Evolutionary conservation across 2,113 vertebrate species (phyloP).

Genomic region (Canis aureus): DNA sequence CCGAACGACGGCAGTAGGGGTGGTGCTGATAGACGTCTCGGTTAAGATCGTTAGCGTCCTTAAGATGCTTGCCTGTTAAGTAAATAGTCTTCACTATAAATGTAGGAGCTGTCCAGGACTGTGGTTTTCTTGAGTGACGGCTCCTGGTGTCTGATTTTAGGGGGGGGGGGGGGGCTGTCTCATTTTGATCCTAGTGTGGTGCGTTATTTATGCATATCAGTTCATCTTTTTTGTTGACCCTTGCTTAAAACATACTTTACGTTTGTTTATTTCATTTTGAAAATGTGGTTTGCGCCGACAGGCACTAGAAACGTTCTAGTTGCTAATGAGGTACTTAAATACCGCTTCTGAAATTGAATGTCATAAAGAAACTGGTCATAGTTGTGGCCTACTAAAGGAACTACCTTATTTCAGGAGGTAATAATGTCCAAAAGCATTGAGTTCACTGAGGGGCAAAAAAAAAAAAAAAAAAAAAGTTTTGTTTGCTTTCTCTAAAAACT

Average conservation of each 20-base stretch:
- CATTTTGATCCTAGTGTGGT: not conserved
- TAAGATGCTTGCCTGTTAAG: not conserved
- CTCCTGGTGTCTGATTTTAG: not conserved
- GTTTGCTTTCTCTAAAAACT: constrained; percentile 40
- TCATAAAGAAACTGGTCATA: not conserved
- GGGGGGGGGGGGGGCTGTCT: not conserved
- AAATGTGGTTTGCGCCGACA: constrained; percentile 1
- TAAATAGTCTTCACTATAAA: not conserved
- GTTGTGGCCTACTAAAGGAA: constrained; percentile 6
- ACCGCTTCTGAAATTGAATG: not conserved
- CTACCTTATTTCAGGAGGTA: not conserved
- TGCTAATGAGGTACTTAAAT: constrained; percentile 5
- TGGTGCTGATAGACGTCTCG: not conserved
- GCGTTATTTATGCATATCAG: not conserved
- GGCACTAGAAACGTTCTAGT: not conserved
- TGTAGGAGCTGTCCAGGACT: not conserved
- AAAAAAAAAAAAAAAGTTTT: not conserved
- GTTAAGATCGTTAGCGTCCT: not conserved
- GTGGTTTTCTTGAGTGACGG: not conserved
- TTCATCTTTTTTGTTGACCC: not conserved
- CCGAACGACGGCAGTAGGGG: not conserved
- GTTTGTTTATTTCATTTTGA: not conserved
- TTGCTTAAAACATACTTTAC: not conserved
- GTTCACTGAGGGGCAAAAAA: not conserved
- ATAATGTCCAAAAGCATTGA: not conserved